These are phyloP conservation scores for Campylomormyrus numenius DNA, from an alignment of 2,113 vertebrate species.

Conservation along the genomic window DNA sequence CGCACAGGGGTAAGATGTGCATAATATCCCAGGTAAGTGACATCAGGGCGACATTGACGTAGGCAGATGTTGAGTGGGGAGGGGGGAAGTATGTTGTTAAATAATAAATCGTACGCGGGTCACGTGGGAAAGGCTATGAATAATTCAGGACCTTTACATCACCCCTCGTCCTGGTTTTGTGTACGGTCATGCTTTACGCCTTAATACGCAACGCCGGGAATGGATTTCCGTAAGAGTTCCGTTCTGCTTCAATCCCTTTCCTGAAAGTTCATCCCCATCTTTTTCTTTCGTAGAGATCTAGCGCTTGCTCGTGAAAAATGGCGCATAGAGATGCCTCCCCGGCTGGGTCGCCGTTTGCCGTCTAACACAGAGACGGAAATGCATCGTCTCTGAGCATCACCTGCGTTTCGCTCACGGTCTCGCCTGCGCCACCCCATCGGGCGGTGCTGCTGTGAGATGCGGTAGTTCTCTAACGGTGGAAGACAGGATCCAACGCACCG, in stretches of 20 bases:
- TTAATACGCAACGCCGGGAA: constrained; percentile 6
- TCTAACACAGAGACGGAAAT: not conserved
- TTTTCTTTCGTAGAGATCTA: not conserved
- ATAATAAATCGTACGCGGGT: constrained; percentile 19
- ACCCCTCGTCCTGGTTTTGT: not conserved
- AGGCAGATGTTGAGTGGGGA: constrained; percentile 10
- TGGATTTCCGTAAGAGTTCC: constrained; percentile 4
- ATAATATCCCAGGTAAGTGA: constrained; percentile 9
- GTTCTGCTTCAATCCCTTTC: not conserved
- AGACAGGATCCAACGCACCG: constrained; percentile 8
- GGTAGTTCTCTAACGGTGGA: not conserved
- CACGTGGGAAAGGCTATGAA: constrained; percentile 19
- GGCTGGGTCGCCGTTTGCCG: not conserved
- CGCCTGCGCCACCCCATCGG: constrained; percentile 1
- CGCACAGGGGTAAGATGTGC: not conserved
- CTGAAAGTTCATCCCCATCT: not conserved
- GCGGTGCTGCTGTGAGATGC: constrained; percentile 11
- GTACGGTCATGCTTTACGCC: not conserved
- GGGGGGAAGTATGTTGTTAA: constrained; percentile 12
- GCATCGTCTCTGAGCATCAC: not conserved
- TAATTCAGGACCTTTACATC: constrained; percentile 24
- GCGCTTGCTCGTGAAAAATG: constrained; percentile 13
- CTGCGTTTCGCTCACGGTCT: not conserved
- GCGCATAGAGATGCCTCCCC: not conserved
- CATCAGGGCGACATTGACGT: constrained; percentile 24